phyloP scores from a whole-genome alignment of 2,797 vertebrate species.

The Cyclopterus lumpus region DNA sequence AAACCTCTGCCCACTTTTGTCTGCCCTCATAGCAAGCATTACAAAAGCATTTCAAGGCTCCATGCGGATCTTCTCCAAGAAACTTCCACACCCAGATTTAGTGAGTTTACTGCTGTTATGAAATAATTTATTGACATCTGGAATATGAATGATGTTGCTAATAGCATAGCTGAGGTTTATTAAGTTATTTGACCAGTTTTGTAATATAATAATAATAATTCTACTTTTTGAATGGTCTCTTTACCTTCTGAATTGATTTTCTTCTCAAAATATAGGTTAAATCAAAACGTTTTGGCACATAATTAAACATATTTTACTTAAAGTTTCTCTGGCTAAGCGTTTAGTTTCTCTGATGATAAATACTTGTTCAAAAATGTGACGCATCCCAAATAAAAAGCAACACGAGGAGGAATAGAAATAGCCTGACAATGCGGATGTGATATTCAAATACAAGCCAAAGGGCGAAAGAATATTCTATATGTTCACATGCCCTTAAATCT shows the following conservation, averaged over 20 bases:
- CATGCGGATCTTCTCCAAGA: conserved; percentile 98
- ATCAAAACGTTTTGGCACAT: neutral
- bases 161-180: neutral
- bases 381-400: neutral
- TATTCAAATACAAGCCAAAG: neutral
- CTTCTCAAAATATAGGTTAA: neutral
- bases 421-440: neutral
- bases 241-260: neutral
- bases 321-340: neutral
- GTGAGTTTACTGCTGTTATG: conserved; percentile 76
- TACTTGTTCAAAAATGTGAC: neutral
- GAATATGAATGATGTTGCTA: neutral
- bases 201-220: neutral
- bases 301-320: neutral
- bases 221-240: neutral
- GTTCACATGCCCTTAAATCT: neutral
- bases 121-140: conserved; percentile 2
- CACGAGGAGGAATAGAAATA: neutral
- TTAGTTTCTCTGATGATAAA: neutral
- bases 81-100: conserved; percentile 95
- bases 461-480: neutral
- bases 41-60: conserved; percentile 97
- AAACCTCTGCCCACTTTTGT: conserved; percentile 7
- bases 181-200: neutral
- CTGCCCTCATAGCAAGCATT: conserved; percentile 86